These are phyloP conservation scores for Bos indicus DNA, from an alignment of 2,113 vertebrate species.

Conservation along the genomic window DNA sequence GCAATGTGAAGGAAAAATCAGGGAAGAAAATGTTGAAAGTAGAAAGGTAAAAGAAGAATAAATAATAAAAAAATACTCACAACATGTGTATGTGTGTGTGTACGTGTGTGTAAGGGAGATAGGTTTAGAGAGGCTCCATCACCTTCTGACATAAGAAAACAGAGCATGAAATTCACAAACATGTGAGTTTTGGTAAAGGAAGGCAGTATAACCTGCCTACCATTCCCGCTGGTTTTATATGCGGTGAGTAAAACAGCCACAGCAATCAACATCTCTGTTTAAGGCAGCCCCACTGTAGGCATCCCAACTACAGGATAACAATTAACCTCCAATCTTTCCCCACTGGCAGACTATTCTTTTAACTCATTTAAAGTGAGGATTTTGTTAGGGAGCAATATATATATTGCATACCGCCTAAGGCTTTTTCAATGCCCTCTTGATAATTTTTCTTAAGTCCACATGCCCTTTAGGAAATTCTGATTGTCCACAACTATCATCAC, in stretches of 20 bases:
- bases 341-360: slow-evolving; percentile 33
- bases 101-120: background rate
- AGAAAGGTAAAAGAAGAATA: background rate
- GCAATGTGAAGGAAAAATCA: background rate
- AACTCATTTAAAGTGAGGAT: slow-evolving; percentile 48
- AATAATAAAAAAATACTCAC: background rate
- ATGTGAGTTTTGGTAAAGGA: background rate
- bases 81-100: background rate
- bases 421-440: slow-evolving; percentile 47
- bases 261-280: background rate
- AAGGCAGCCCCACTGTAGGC: background rate
- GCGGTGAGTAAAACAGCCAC: background rate
- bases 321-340: slow-evolving; percentile 21
- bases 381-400: slow-evolving; percentile 30
- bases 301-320: background rate
- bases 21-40: background rate
- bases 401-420: slow-evolving; percentile 32
- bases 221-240: background rate
- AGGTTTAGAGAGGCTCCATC: background rate
- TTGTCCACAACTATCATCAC: slow-evolving; percentile 71
- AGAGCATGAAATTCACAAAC: background rate
- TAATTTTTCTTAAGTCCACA: slow-evolving; percentile 52
- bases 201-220: background rate
- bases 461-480: slow-evolving; percentile 60
- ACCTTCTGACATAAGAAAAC: background rate